Conservation (phyloP, 2,797 vertebrate species). For the Decapterus maruadsi region DNA sequence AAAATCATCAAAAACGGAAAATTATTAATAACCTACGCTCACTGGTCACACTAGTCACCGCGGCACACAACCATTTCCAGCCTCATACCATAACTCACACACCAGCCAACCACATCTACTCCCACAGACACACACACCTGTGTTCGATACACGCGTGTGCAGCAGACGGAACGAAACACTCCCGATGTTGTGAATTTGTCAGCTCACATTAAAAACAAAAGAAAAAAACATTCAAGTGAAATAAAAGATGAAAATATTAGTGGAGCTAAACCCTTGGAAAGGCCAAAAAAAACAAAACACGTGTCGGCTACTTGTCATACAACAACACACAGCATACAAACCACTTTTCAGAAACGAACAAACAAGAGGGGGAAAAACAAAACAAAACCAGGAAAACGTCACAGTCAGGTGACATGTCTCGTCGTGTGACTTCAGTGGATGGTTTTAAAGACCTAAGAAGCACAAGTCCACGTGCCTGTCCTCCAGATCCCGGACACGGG, state of each 20-base stretch:
- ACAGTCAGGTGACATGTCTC: not conserved
- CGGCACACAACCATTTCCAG: constrained; percentile 46
- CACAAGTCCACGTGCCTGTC: not conserved
- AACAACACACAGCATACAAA: constrained; percentile 52
- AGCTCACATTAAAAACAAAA: constrained; percentile 66
- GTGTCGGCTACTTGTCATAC: constrained; percentile 62
- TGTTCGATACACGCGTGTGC: constrained; percentile 41
- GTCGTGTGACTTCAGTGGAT: constrained; percentile 52
- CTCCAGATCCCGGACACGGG: constrained; percentile 26
- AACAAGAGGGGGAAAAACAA: not conserved
- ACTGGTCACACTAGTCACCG: constrained; percentile 56
- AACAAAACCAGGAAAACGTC: not conserved
- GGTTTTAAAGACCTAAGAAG: constrained; percentile 31
- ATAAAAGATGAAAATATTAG: constrained; percentile 68
- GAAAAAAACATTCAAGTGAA: constrained; percentile 67
- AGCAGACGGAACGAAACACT: constrained; percentile 31
- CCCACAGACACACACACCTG: constrained; percentile 30
- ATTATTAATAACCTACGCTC: constrained; percentile 59
- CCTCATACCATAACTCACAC: constrained; percentile 48
- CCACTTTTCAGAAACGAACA: constrained; percentile 22
- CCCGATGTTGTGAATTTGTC: constrained; percentile 45
- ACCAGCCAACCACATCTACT: constrained; percentile 21
- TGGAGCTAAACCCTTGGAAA: constrained; percentile 70
- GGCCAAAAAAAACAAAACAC: constrained; percentile 52
- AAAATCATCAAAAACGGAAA: constrained; percentile 34